Evolutionary conservation across 1,140 invertebrate species (phyloP).

Genomic region (Nylanderia fulva): DNA sequence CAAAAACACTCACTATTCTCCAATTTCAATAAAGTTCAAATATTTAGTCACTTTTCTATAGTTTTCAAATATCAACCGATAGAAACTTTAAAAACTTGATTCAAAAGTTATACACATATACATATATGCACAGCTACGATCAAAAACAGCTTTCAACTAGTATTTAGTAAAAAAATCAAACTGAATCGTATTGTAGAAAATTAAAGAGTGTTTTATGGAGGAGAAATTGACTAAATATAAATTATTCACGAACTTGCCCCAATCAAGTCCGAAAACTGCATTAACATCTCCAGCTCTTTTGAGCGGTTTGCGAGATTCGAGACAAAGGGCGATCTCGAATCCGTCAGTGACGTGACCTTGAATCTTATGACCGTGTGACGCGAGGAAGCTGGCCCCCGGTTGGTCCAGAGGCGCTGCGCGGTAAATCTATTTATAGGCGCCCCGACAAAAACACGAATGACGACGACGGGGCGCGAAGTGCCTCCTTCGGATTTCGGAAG

Average conservation of each 20-base stretch:
- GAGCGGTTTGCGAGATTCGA: slow-evolving; percentile 23
- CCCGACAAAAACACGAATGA: slow-evolving; percentile 80
- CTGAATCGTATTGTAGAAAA: background rate
- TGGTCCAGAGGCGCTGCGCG: slow-evolving; percentile 55
- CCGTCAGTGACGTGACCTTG: slow-evolving; percentile 77
- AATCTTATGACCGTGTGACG: slow-evolving; percentile 77
- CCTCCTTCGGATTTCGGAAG: slow-evolving; percentile 65
- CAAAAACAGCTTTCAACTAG: slow-evolving; percentile 18
- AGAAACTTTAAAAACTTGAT: slow-evolving; percentile 17
- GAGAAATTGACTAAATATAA: background rate
- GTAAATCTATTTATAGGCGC: slow-evolving; percentile 80
- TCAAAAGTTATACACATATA: background rate
- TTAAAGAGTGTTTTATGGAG: background rate
- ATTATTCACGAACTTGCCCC: slow-evolving; percentile 14
- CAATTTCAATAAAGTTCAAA: background rate
- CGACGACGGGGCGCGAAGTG: slow-evolving; percentile 75
- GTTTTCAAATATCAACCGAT: slow-evolving; percentile 1
- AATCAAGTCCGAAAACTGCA: slow-evolving; percentile 17
- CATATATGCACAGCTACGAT: background rate
- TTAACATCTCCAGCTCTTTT: slow-evolving; percentile 26
- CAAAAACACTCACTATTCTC: background rate
- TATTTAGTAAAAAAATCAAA: background rate
- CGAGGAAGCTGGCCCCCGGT: slow-evolving; percentile 75
- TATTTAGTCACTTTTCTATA: background rate
- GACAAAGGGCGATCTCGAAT: slow-evolving; percentile 69